Evolutionary conservation across 2,113 vertebrate species (phyloP), one percentile per base, ranked within the genome.

Genomic region (Lamprotornis superbus): DNA sequence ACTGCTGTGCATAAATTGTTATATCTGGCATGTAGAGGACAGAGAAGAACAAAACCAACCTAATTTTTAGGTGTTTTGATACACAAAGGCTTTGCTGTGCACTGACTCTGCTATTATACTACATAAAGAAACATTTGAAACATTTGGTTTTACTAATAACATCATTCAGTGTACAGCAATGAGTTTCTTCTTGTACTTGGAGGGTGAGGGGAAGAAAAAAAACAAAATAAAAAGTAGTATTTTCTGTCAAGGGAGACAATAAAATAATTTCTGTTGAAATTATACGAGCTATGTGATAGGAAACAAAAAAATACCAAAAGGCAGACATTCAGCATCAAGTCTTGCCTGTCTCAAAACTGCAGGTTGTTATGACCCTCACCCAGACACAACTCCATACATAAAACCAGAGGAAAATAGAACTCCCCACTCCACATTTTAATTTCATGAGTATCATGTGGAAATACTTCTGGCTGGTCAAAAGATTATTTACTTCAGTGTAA

Each of bases 1-100:
- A 50, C 42, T 59, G 42, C 30, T 83, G 19, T 53, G 42, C 56
- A 33, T 18, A 87, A 76, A 56, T 77, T 61, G 27, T 15, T 70
- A 3, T 12, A 63, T 0, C 3, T 63, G 11, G 47, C 37, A 57
- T 1, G 0, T 65, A 3, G 5, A 1, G 4, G 15, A 17, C 25
- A 71, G 49, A 7, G 13, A 49, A 61, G 55, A 73, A 15, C 27
- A 78, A 71, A 76, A 49, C 9, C 31, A 76, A 86, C 8, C 3
- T 76, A 46, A 80, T 55, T 74, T 76, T 69, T 30, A 84, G 81
- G 42, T 42, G 33, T 63, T 89, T 28, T 78, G 23, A 52, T 47
- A 65, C 12, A 92, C 23, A 75, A 83, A 73, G 25, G 22, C 25
- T 78, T 70, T 67, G 18, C 31, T 63, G 20, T 33, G 25, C 46